Conservation (phyloP, 2,888 invertebrate genomes). For the Conistra vaccinii region DNA sequence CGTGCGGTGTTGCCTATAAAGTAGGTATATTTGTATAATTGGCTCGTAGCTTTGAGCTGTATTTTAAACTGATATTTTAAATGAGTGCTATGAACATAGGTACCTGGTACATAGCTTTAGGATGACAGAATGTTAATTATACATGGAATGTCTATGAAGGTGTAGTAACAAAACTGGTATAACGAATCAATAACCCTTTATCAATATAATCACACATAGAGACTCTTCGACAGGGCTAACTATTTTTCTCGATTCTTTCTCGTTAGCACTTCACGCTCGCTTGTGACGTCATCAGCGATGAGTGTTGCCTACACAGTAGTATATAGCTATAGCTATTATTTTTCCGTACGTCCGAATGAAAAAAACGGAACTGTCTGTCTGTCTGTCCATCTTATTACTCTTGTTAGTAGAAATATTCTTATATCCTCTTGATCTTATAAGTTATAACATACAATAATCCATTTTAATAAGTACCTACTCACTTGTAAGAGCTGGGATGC, state of each 20-base stretch:
- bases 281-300: too few species aligned
- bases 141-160: neutral
- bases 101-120: neutral
- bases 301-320: too few species aligned
- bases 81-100: too few species aligned
- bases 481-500: too few species aligned
- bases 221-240: too few species aligned
- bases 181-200: neutral
- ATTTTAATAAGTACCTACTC: neutral
- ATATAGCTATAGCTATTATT: too few species aligned
- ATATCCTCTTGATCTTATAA: neutral
- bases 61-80: neutral
- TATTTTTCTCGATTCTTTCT: too few species aligned
- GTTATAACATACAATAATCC: neutral
- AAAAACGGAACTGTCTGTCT: too few species aligned
- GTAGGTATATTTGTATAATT: neutral
- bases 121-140: neutral
- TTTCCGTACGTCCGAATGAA: too few species aligned
- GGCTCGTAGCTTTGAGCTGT: too few species aligned
- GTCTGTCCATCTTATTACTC: neutral
- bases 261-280: neutral
- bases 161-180: neutral
- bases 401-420: neutral
- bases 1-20: neutral
- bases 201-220: neutral